phyloP scores from a whole-genome alignment of 2,888 invertebrate genomes.

The Drosophila subsilvestris region DNA sequence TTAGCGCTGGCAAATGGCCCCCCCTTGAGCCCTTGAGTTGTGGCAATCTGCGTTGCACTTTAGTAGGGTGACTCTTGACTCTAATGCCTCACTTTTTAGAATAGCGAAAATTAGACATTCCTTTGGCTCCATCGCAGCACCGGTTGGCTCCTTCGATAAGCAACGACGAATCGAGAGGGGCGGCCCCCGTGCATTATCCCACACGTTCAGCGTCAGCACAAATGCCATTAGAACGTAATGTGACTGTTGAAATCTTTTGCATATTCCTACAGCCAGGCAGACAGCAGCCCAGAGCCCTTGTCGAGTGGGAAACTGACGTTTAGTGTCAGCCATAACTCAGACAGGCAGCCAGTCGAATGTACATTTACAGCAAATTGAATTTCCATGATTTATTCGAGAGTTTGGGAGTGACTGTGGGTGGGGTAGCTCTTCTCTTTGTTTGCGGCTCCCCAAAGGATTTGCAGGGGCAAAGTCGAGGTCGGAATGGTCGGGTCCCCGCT shows the following conservation, averaged over 20 bases:
- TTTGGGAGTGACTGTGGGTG: not conserved
- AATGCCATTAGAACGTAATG: conserved; percentile 13
- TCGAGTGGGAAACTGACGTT: not conserved
- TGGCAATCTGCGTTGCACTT: not conserved
- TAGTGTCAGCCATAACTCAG: conserved; percentile 3
- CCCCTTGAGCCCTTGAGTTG: not conserved
- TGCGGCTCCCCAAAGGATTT: conserved; percentile 6
- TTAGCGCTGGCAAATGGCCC: conserved; percentile 13
- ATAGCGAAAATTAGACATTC: not conserved
- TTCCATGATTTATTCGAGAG: conserved; percentile 8
- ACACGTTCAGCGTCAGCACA: not conserved
- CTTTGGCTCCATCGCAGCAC: not conserved
- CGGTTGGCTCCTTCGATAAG: not conserved
- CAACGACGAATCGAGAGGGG: not conserved
- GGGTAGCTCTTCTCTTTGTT: not conserved
- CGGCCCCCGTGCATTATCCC: not conserved
- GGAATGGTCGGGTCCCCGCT: not conserved
- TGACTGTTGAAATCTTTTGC: conserved; percentile 8
- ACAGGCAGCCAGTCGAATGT: conserved; percentile 1
- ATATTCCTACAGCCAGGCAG: not conserved
- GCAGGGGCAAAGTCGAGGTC: not conserved
- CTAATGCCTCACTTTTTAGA: not conserved
- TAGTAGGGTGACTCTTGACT: not conserved
- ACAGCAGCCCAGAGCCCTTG: not conserved
- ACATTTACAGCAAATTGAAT: conserved; percentile 13